Evolutionary conservation across 2,888 invertebrate genomes (phyloP).

Genomic region (Archips xylosteana): DNA sequence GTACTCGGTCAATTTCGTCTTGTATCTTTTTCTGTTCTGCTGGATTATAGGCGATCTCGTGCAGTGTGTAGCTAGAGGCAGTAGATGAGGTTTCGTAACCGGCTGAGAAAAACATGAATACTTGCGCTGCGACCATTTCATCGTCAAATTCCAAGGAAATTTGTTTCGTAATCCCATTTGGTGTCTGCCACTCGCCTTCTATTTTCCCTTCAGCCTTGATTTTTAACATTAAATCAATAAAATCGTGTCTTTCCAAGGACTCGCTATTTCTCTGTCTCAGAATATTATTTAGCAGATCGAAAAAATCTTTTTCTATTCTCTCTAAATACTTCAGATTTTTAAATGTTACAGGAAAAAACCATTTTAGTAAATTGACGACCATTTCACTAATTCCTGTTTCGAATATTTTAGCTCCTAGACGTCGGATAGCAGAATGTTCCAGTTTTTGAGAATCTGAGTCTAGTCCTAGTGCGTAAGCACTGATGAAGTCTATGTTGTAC

Average conservation of each 20-base stretch:
- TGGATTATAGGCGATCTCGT: constrained; percentile 70
- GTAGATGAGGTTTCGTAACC: constrained; percentile 79
- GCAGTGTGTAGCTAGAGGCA: constrained; percentile 67
- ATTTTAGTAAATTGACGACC: constrained; percentile 53
- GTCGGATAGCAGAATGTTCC: constrained; percentile 63
- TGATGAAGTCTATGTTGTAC: constrained; percentile 71
- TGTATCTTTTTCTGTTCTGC: constrained; percentile 65
- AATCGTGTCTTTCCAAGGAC: neutral
- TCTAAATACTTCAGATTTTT: constrained; percentile 27
- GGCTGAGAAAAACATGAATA: constrained; percentile 72
- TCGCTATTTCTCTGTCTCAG: neutral
- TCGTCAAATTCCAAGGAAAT: constrained; percentile 62
- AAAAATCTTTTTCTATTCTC: constrained; percentile 28
- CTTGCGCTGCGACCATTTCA: constrained; percentile 61
- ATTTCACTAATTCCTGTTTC: constrained; percentile 55
- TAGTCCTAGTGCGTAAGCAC: constrained; percentile 69
- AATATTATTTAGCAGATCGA: constrained; percentile 29
- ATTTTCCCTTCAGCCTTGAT: constrained; percentile 36
- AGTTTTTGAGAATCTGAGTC: constrained; percentile 64
- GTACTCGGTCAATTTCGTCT: constrained; percentile 66
- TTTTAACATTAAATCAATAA: constrained; percentile 46
- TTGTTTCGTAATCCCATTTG: constrained; percentile 54
- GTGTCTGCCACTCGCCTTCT: constrained; percentile 44
- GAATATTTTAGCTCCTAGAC: constrained; percentile 54
- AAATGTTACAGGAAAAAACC: constrained; percentile 55